These are phyloP conservation scores for Syngnathus floridae DNA, from an alignment of 2,113 vertebrate genomes.

Conservation along the genomic window DNA sequence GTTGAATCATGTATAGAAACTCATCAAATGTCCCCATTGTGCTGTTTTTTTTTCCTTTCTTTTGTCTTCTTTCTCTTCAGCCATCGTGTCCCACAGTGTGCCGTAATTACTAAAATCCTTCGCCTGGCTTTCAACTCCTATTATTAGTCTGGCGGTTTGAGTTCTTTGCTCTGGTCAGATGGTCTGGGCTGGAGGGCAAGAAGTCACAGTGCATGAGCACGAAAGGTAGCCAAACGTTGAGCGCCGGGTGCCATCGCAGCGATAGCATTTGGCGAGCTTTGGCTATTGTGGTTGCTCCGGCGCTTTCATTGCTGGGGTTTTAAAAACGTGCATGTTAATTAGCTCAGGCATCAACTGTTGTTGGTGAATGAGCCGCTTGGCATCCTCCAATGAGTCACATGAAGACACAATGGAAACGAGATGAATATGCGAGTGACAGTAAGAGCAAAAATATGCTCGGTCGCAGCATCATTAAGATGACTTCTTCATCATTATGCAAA, in stretches of 20 bases:
- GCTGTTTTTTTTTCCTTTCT: neutral
- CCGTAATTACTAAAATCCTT: conserved; percentile 63
- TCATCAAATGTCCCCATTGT: conserved; percentile 9
- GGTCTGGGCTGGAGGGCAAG: conserved; percentile 74
- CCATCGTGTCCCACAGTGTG: conserved; percentile 69
- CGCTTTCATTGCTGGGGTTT: conserved; percentile 53
- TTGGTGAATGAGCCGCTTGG: conserved; percentile 39
- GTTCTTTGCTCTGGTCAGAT: conserved; percentile 72
- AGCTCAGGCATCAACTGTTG: conserved; percentile 47
- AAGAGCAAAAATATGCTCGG: conserved; percentile 37
- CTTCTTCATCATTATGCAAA: conserved; percentile 57
- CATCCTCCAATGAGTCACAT: conserved; percentile 59
- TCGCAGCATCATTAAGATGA: conserved; percentile 50
- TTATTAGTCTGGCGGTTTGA: conserved; percentile 67
- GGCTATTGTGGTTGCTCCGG: conserved; percentile 61
- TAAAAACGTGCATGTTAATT: conserved; percentile 50
- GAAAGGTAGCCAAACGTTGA: conserved; percentile 72
- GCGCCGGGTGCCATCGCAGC: conserved; percentile 70
- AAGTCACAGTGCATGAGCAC: conserved; percentile 74
- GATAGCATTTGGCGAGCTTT: conserved; percentile 61
- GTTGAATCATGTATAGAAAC: conserved; percentile 4
- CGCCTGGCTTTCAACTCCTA: conserved; percentile 60
- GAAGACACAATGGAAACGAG: conserved; percentile 39
- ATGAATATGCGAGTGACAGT: conserved; percentile 26
- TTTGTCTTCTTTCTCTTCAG: conserved; percentile 45